phyloP scores from a whole-genome alignment of 2,113 vertebrate genomes.

The Candoia aspera region DNA sequence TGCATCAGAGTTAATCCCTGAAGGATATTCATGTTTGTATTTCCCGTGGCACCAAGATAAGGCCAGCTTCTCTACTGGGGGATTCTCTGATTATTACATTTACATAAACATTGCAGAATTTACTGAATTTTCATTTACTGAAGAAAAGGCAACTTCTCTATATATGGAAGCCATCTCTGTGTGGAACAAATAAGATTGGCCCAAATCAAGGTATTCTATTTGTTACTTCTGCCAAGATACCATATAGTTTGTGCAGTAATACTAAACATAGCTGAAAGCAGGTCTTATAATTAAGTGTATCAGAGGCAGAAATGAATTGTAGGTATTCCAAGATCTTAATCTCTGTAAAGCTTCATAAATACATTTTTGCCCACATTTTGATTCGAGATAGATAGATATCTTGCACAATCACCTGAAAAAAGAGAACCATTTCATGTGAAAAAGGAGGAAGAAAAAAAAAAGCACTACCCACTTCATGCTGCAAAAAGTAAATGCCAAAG shows the following conservation, averaged over 20 bases:
- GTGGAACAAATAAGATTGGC: constrained; percentile 36
- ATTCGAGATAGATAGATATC: not conserved
- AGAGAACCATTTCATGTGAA: not conserved
- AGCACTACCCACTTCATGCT: not conserved
- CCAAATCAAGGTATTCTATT: constrained; percentile 60
- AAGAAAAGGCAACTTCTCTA: constrained; percentile 32
- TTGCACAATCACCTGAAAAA: not conserved
- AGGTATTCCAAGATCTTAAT: constrained; percentile 26
- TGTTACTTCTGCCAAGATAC: constrained; percentile 47
- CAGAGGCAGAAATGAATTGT: constrained; percentile 43
- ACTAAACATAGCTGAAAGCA: constrained; percentile 61
- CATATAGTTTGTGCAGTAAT: constrained; percentile 54
- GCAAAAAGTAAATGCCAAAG: constrained; percentile 35
- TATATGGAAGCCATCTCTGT: constrained; percentile 46
- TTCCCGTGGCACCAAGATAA: constrained; percentile 7
- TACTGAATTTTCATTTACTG: not conserved
- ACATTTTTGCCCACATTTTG: constrained; percentile 7
- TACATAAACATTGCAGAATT: constrained; percentile 3
- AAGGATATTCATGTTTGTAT: constrained; percentile 11
- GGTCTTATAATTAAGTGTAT: constrained; percentile 58
- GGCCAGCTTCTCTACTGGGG: not conserved
- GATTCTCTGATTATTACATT: not conserved
- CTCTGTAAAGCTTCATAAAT: constrained; percentile 4
- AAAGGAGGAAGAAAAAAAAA: not conserved
- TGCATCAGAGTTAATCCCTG: constrained; percentile 23